phyloP scores from a whole-genome alignment of 2,888 invertebrate species.

The Trilocha varians region DNA sequence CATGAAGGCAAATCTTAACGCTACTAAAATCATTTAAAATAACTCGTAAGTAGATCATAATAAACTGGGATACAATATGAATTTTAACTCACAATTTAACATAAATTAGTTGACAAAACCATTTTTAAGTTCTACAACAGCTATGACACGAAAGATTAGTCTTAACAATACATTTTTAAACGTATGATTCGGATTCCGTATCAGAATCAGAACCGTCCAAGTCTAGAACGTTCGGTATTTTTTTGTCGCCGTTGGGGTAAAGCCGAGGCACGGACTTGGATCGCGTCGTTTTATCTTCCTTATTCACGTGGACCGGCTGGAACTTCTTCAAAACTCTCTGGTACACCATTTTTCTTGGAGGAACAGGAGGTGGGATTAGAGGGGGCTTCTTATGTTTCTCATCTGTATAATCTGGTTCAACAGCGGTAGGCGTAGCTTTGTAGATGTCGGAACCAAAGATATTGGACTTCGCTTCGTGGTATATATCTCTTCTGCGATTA shows the following conservation, averaged over 20 bases:
- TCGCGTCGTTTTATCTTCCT: conserved; percentile 66
- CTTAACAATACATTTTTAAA: conserved; percentile 25
- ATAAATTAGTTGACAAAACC: background rate
- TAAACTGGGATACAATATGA: background rate
- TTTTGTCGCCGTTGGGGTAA: conserved; percentile 51
- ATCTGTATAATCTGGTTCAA: conserved; percentile 53
- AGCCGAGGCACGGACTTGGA: conserved; percentile 63
- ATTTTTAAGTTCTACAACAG: background rate
- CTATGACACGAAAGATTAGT: background rate
- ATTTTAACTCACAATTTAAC: background rate
- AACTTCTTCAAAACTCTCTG: conserved; percentile 73
- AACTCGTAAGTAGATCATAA: background rate
- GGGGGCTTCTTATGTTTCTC: conserved; percentile 51
- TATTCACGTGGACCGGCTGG: conserved; percentile 77
- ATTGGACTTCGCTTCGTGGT: conserved; percentile 54
- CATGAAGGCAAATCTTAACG: conserved; percentile 19
- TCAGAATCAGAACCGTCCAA: conserved; percentile 65
- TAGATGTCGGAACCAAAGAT: conserved; percentile 62
- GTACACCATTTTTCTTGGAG: conserved; percentile 69
- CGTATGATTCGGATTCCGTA: conserved; percentile 69
- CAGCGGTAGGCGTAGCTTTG: conserved; percentile 65
- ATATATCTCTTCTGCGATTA: conserved; percentile 55
- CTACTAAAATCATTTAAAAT: background rate
- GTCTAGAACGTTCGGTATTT: conserved; percentile 48
- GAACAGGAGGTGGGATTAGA: conserved; percentile 74